phyloP scores from a whole-genome alignment of 2,113 vertebrate species.

The Aptenodytes patagonicus region DNA sequence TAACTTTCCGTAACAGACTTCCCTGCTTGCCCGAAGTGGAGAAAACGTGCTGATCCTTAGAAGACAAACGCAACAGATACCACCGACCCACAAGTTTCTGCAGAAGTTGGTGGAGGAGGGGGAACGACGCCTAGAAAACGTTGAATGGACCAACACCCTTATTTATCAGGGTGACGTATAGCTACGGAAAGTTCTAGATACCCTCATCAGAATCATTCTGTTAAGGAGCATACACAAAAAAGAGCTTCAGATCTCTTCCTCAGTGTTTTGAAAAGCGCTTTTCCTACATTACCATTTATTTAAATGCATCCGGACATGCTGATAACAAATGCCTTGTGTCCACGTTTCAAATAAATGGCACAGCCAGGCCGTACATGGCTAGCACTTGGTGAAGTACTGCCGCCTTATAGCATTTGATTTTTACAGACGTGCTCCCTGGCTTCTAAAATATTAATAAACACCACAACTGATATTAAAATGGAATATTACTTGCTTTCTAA shows the following conservation, averaged over 20 bases:
- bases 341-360: background rate
- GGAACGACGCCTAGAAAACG: background rate
- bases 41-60: background rate
- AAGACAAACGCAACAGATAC: background rate
- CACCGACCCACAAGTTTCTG: background rate
- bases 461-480: background rate
- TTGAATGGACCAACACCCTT: background rate
- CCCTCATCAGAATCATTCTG: background rate
- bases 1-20: background rate
- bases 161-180: background rate
- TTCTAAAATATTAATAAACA: slow-evolving; percentile 1
- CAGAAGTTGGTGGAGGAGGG: background rate
- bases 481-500: background rate
- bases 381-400: background rate
- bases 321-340: background rate
- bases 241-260: background rate
- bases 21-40: background rate
- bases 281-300: background rate
- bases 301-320: background rate
- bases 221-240: background rate
- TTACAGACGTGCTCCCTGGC: background rate
- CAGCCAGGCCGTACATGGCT: background rate
- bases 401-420: background rate
- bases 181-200: background rate
- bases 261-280: background rate